phyloP scores from a whole-genome alignment of 2,888 invertebrate genomes.

The Macaria notata region DNA sequence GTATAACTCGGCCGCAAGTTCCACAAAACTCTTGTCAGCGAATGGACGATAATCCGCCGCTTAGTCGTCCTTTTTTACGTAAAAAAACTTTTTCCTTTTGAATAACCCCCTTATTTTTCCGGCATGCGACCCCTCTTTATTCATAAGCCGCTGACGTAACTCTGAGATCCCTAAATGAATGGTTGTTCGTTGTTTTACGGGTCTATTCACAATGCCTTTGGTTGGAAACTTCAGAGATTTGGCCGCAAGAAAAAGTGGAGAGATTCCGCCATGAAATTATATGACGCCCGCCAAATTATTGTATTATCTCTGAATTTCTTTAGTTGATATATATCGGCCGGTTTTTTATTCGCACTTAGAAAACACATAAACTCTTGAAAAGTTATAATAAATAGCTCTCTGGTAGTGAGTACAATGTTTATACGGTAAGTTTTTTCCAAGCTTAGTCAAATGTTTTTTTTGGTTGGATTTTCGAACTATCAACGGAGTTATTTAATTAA shows the following conservation, averaged over 20 bases:
- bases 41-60: constrained; percentile 72
- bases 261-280: constrained; percentile 57
- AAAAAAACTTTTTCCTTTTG: constrained; percentile 72
- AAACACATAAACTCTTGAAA: constrained; percentile 21
- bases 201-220: constrained; percentile 77
- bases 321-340: constrained; percentile 26
- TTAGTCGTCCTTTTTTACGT: constrained; percentile 68
- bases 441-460: neutral
- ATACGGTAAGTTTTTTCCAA: constrained; percentile 10
- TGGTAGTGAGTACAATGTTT: constrained; percentile 4
- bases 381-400: constrained; percentile 9
- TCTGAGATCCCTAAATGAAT: constrained; percentile 78
- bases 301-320: constrained; percentile 45
- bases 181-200: constrained; percentile 81
- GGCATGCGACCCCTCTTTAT: constrained; percentile 72
- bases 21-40: constrained; percentile 73
- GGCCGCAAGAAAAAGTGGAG: constrained; percentile 54
- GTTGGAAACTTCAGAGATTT: constrained; percentile 74
- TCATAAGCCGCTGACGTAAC: constrained; percentile 78
- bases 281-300: constrained; percentile 55
- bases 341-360: constrained; percentile 27
- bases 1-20: constrained; percentile 55
- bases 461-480: too few species aligned
- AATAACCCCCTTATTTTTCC: constrained; percentile 73
- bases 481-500: too few species aligned